A percentile compares a stretch with the other conserved stretches of the same genome.
These are phyloP conservation scores for Scomber japonicus DNA, from an alignment of 2,113 vertebrate genomes.

Conservation along the genomic window DNA sequence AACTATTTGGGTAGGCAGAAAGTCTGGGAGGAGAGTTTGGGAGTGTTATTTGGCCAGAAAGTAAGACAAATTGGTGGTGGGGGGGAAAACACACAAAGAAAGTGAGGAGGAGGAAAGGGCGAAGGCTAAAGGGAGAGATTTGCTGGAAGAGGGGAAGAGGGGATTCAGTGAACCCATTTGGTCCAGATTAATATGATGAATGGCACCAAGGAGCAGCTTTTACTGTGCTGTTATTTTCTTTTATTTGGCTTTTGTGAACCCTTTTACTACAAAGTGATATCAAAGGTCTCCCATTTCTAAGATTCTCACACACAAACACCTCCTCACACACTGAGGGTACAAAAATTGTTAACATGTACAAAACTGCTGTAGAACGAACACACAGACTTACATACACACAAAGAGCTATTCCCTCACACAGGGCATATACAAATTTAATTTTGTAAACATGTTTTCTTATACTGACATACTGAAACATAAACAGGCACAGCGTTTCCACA, in stretches of 20 bases:
- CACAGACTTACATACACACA: neutral
- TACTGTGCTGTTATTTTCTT: slow-evolving; percentile 55
- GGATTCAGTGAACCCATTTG: slow-evolving; percentile 41
- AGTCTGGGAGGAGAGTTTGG: slow-evolving; percentile 43
- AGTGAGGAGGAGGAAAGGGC: slow-evolving; percentile 38
- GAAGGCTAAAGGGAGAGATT: slow-evolving; percentile 45
- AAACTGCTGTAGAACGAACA: neutral
- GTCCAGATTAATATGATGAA: slow-evolving; percentile 75
- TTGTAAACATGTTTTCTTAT: neutral
- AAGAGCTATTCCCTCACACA: neutral
- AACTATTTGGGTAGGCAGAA: slow-evolving; percentile 67
- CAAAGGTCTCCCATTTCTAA: slow-evolving; percentile 40
- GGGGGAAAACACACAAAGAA: slow-evolving; percentile 15
- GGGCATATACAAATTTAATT: neutral
- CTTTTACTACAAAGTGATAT: slow-evolving; percentile 47
- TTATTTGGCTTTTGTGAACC: slow-evolving; percentile 54
- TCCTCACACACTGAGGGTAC: neutral
- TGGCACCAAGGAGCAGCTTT: slow-evolving; percentile 35
- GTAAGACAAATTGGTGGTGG: slow-evolving; percentile 66
- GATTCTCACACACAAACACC: slow-evolving; percentile 22
- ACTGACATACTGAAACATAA: no score
- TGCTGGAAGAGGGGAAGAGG: slow-evolving; percentile 9
- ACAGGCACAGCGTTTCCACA: neutral
- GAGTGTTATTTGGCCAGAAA: slow-evolving; percentile 51
- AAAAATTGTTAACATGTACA: neutral